Evolutionary conservation across 2,113 vertebrate species (phyloP).

Genomic region (Hypanus sabinus): DNA sequence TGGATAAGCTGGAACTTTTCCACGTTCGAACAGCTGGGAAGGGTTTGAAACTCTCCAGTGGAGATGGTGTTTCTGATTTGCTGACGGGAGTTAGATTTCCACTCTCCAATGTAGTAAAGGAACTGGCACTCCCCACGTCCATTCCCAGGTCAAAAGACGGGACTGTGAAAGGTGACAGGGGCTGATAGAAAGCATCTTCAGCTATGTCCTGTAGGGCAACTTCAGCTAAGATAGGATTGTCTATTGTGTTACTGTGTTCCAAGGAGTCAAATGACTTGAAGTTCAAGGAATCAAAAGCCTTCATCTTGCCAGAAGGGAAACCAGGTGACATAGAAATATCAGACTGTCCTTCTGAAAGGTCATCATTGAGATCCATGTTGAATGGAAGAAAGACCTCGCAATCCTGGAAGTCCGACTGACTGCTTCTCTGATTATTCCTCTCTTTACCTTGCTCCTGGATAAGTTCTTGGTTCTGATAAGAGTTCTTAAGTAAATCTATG

Average conservation of each 20-base stretch:
- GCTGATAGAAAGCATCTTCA: conserved; percentile 67
- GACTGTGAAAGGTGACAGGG: conserved; percentile 72
- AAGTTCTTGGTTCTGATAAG: conserved; percentile 34
- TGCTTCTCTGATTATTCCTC: conserved; percentile 41
- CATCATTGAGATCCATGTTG: conserved; percentile 51
- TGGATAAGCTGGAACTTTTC: conserved; percentile 93
- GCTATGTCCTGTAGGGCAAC: conserved; percentile 44
- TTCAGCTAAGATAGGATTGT: conserved; percentile 46
- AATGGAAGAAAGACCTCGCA: conserved; percentile 63
- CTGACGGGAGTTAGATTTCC: conserved; percentile 66
- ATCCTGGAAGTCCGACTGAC: background rate
- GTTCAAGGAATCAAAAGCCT: conserved; percentile 56
- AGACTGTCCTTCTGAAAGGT: conserved; percentile 66
- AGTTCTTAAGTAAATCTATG: conserved; percentile 40
- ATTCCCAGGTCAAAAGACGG: conserved; percentile 76
- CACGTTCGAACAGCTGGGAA: conserved; percentile 63
- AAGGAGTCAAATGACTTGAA: conserved; percentile 76
- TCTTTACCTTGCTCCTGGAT: conserved; percentile 45
- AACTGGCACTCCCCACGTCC: conserved; percentile 57
- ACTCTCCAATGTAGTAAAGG: conserved; percentile 44
- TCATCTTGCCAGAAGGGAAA: conserved; percentile 42
- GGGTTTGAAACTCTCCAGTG: conserved; percentile 69
- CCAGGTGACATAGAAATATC: conserved; percentile 65
- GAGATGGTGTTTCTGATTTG: conserved; percentile 71
- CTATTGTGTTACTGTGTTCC: conserved; percentile 60